A percentile compares a stretch with the other conserved stretches of the same genome.
These are phyloP conservation scores for Tetraodon nigroviridis DNA, from an alignment of 2,113 vertebrate species.

Conservation along the genomic window DNA sequence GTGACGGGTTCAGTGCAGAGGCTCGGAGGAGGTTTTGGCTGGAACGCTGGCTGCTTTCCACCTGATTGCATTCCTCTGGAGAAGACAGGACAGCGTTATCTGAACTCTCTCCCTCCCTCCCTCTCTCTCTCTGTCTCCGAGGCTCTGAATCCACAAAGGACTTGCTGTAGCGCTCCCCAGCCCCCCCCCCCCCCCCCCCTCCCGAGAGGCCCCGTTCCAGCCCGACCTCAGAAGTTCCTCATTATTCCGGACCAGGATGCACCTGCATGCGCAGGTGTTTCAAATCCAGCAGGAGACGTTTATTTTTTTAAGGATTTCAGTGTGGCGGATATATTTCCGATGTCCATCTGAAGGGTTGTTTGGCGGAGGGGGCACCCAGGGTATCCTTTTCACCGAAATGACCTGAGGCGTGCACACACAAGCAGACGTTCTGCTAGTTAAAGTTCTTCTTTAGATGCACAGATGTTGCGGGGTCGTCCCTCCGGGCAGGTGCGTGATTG, in stretches of 20 bases:
- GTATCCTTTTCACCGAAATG: too few relatives aligned
- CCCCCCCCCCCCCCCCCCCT: conserved; percentile 45
- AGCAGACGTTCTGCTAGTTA: too few relatives aligned
- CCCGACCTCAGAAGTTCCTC: conserved; percentile 42
- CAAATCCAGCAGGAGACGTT: neutral
- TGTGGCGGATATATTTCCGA: neutral
- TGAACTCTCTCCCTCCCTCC: conserved; percentile 49
- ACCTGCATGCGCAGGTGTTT: conserved; percentile 70
- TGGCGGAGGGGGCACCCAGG: too few relatives aligned
- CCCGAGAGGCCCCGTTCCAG: conserved; percentile 13
- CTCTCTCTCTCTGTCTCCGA: too few relatives aligned
- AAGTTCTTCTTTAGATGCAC: too few relatives aligned
- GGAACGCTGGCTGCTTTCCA: conserved; percentile 12
- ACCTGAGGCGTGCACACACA: too few relatives aligned
- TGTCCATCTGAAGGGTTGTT: neutral
- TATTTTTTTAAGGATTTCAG: conserved; percentile 4
- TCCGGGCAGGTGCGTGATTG: conserved; percentile 39
- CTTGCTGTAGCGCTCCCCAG: conserved; percentile 45
- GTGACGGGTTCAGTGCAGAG: conserved; percentile 33
- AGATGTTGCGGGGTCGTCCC: too few relatives aligned
- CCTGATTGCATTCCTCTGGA: conserved; percentile 62
- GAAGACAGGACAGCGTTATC: conserved; percentile 64
- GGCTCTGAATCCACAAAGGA: conserved; percentile 60
- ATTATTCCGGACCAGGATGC: conserved; percentile 56
- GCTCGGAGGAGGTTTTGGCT: conserved; percentile 44